phyloP scores from a whole-genome alignment of 1,140 invertebrate species.

The Colletes latitarsis region DNA sequence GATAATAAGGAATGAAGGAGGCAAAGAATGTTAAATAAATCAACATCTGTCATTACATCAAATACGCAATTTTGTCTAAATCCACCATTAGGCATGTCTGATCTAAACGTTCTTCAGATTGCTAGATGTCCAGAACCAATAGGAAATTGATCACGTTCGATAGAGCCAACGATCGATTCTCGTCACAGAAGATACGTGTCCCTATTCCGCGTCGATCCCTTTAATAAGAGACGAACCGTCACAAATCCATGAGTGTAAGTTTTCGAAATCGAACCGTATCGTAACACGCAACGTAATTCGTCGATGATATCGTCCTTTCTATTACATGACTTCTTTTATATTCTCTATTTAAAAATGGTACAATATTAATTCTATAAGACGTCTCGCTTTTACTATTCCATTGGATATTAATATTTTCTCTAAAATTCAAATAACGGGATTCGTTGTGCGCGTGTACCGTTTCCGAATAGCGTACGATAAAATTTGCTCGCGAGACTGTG shows the following conservation, averaged over 20 bases:
- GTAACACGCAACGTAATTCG: neutral
- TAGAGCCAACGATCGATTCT: neutral
- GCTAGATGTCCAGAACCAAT: conserved; percentile 1
- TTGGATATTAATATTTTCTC: too few species aligned
- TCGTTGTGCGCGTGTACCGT: neutral
- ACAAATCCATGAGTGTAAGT: neutral
- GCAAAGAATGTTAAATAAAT: too few species aligned
- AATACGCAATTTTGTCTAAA: too few species aligned
- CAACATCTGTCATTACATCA: too few species aligned
- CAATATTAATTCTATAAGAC: too few species aligned
- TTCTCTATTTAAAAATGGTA: too few species aligned
- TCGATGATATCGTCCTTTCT: neutral
- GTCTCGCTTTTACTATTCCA: too few species aligned
- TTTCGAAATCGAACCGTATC: neutral
- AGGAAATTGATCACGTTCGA: conserved; percentile 1
- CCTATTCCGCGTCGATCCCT: conserved; percentile 2
- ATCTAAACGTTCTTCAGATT: neutral
- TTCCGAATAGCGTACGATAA: neutral
- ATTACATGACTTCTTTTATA: too few species aligned
- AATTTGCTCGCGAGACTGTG: neutral
- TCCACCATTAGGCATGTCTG: too few species aligned
- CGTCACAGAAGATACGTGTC: conserved; percentile 3
- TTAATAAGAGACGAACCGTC: neutral
- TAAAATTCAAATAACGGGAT: neutral
- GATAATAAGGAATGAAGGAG: too few species aligned